Evolutionary conservation across 2,113 vertebrate genomes (phyloP).

Genomic region (Tangachromis dhanisi): DNA sequence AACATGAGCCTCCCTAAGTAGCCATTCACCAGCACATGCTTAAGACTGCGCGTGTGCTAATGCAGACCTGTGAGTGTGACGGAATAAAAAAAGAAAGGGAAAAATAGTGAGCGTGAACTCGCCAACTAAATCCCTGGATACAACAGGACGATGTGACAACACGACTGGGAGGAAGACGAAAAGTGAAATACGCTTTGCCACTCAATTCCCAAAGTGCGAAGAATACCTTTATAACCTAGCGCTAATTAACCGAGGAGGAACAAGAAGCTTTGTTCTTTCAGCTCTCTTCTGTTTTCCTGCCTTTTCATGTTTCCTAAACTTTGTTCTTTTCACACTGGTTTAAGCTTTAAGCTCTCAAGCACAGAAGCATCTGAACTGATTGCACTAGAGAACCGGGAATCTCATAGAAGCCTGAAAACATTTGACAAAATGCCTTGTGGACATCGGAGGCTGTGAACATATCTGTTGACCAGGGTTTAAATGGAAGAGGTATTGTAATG

Average conservation of each 20-base stretch:
- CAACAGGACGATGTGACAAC: not conserved
- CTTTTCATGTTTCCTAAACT: not conserved
- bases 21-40: not conserved
- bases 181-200: not conserved
- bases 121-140: not conserved
- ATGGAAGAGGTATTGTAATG: not conserved
- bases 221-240: not conserved
- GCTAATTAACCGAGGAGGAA: not conserved
- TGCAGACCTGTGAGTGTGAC: not conserved
- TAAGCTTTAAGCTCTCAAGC: not conserved
- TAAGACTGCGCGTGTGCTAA: not conserved
- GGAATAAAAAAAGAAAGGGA: not conserved
- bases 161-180: not conserved
- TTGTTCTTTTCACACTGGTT: not conserved
- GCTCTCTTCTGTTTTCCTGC: not conserved
- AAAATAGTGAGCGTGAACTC: rapidly evolving
- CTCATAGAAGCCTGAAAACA: not conserved
- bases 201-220: not conserved
- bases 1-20: not conserved
- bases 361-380: not conserved
- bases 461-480: not conserved
- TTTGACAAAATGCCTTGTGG: not conserved
- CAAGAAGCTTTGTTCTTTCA: not conserved
- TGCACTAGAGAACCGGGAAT: not conserved
- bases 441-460: not conserved